Base-by-base conservation (phyloP, 1,140 invertebrate species). In the Drosophila kohkoa region DNA sequence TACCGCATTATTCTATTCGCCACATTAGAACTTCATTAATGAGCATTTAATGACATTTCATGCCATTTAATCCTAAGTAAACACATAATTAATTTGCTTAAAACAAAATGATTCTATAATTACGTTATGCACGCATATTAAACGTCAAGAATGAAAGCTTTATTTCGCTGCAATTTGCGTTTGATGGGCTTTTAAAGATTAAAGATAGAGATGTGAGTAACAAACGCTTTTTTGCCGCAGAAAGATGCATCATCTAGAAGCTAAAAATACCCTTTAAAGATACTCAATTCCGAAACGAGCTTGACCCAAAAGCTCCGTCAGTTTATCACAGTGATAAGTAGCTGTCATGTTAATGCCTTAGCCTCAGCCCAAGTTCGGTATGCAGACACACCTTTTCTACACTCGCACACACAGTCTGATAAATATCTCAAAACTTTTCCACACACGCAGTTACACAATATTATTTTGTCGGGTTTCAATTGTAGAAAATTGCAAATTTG, bases 401-500 rank as follows among this genome's bases (percentile, higher is more conserved):
- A 20, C 20, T 20, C 20, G 38, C 38, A 41, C 13, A 54, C 38
- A 70, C 6, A 7, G 30, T 32, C 35, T 10, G 7, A 38, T 8
- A 59, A 59, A 46, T 68, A 11, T 15, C 30, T 48, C 11, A 10
- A 15, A 15, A 16, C 2, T 64, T 52, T 64, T 54, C 30, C 43
- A 41, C 57, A 20, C 20, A 20, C 20, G 3, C 20, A 20, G 20
- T 0, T 25, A 25, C 20, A 25, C 0, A 25, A 25, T 25, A 25
- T 20, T 20, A 20, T 25, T 25, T 25, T 25, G 20, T 25, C 20
- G 38, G 11, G 13, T 2, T 16, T 52, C n/a, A 30, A 62, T 69
- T 79, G 54, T 73, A 58, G n/a, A 32, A 67, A 75, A 78, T 83
- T 68, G 55, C 52, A 57, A 75, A 59, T 82, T 77, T 83, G 60